Evolutionary conservation across 2,888 invertebrate genomes (phyloP), one percentile per base, ranked within the genome.

Genomic region (Acleris literana): DNA sequence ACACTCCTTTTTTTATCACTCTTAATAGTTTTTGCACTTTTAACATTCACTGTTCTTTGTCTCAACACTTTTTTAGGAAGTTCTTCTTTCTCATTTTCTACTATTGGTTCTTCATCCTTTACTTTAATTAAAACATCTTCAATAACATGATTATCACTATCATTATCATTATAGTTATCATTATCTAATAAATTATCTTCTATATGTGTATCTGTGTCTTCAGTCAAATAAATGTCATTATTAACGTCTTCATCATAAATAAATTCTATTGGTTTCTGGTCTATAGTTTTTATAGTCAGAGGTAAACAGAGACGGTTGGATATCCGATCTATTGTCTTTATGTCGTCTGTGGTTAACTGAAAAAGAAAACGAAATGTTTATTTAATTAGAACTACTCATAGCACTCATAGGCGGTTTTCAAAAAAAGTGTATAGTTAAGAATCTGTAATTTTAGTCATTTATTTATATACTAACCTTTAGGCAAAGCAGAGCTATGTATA

Each of bases 331-430:
- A 66, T 62, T 29, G 66, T 62, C 6, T 61, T 56, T 25, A 66
- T 57, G 22, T 52, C 17, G n/a, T 66, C 62, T n/a, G 62, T 62
- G 33, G 66, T 62, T 62, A 66, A n/a, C 66, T 66, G 66, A 2
- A 46, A 55, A 49, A 44, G 16, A n/a, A 17, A 33, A 7, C n/a
- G 3, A n/a, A 46, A 13, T 39, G 5, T 13, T 39, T 13, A 39
- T 13, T 39, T 39, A 29, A 7, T 29, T 7, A 29, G 2, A 29
- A 29, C 29, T 29, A 29, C 29, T 29, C 16, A 13, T 5, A 13
- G 43, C 4, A 16, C 16, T 7, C 4, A 43, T 43, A 16, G n/a
- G n/a, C n/a, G n/a, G n/a, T n/a, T n/a, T n/a, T n/a, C n/a, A n/a
- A n/a, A n/a, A n/a, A n/a, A n/a, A n/a, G n/a, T n/a, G n/a, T n/a